Evolutionary conservation across 1,140 invertebrate species (phyloP), one percentile per base, ranked within the genome.

Genomic region (Cydia amplana): DNA sequence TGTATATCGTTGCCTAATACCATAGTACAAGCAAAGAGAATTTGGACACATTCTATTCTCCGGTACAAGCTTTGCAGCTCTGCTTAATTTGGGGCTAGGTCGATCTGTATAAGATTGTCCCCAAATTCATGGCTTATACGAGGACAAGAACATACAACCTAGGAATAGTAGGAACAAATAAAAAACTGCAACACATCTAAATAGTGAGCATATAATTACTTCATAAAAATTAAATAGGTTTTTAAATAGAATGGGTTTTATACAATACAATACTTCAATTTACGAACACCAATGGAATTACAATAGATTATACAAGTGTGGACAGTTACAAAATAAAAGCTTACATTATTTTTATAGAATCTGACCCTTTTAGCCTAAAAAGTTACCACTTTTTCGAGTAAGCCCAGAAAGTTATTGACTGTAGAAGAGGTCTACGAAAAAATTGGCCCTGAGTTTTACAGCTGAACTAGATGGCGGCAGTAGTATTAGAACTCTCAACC

Each of bases 201-300:
- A 85, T 80, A 89, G 80, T 87, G 85, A 88, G 86, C 85, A 88
- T 90, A 90, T 87, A 88, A 85, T 74, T 74, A 32, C 25, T 87
- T 84, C 80, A 72, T 79, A 80, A 84, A 75, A 80, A 74, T 80
- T 81, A 78, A 79, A 83, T 73, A 80, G 80, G 72, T 65, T 65
- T 40, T 67, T 18, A 28, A 70, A 70, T 70, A 70, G 65, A 70
- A 70, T 32, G 43, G n/a, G 43, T 40, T 70, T 43, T 70, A 36
- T 70, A 67, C 64, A 67, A 36, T 70, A 67, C 64, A 67, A 67
- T 67, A 70, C n/a, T 40, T 36, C 65, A 70, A 70, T 70, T 65
- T 60, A 60, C 55, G 18, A 43, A 70, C 65, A 70, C 65, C 65
- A 70, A 70, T 70, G 32, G 65, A 70, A 70, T 46, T 70, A 70